Evolutionary conservation across 2,888 invertebrate species (phyloP), one percentile per base, ranked within the genome.

Genomic region (Clivina fossor): DNA sequence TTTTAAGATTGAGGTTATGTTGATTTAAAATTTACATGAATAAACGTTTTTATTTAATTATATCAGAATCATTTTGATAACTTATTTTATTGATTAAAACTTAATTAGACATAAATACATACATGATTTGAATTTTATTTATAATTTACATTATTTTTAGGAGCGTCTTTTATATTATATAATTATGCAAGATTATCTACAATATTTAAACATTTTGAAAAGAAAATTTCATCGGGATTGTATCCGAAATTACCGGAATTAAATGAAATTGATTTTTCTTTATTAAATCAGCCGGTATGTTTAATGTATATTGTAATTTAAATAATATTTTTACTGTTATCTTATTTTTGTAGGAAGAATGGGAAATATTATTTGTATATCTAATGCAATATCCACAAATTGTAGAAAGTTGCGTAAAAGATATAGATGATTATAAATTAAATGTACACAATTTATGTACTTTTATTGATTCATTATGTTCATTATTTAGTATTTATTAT

Each of bases 101-200:
- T 19, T 54, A 1, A 26, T n/a, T n/a, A n/a, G n/a, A n/a, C n/a
- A n/a, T n/a, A n/a, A n/a, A n/a, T n/a, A n/a, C n/a, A n/a, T n/a
- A n/a, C n/a, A n/a, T n/a, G n/a, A n/a, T n/a, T n/a, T n/a, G n/a
- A n/a, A n/a, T 49, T 43, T 33, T 37, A 33, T 58, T 37, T 19
- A 24, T 47, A 56, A 24, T 35, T 40, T 15, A n/a, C n/a, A n/a
- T n/a, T 46, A 46, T 47, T 61, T 63, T 40, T 74, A 88, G 88
- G 86, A 47, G 84, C 85, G 26, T 76, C 85, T 19, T 90, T 90
- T 70, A 79, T 90, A 55, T 74, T 90, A 20, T 90, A 91, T 70
- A 91, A 91, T 68, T 84, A 84, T 68, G 88, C 87, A 0, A 80
- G 90, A 60, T 68, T 90, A 46, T 79, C 82, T 63, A 80, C 83